A percentile compares a stretch with the other conserved stretches of the same genome.
These are phyloP conservation scores for Drosophila suboccidentalis DNA, from an alignment of 2,888 invertebrate species.

Conservation along the genomic window DNA sequence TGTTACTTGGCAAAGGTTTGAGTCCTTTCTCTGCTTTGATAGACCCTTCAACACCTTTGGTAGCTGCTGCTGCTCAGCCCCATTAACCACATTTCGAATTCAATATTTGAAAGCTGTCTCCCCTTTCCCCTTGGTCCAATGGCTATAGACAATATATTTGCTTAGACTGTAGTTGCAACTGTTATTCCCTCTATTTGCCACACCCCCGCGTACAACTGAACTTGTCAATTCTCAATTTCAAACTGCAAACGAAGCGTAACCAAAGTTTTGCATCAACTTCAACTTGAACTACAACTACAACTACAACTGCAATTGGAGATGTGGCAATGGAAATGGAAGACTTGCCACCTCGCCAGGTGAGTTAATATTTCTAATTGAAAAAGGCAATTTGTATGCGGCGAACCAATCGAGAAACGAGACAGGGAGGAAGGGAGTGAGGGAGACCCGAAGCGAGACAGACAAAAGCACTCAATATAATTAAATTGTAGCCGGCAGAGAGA, in stretches of 20 bases:
- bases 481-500: slow-evolving; percentile 55
- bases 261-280: slow-evolving; percentile 67
- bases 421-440: not conserved
- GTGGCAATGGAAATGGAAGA: slow-evolving; percentile 34
- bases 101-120: slow-evolving; percentile 28
- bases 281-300: slow-evolving; percentile 31
- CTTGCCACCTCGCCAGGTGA: slow-evolving; percentile 46
- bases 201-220: slow-evolving; percentile 20
- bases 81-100: slow-evolving; percentile 36
- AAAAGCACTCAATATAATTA: slow-evolving; percentile 80
- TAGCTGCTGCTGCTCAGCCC: slow-evolving; percentile 23
- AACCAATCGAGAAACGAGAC: slow-evolving; percentile 40
- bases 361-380: slow-evolving; percentile 78
- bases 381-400: slow-evolving; percentile 76
- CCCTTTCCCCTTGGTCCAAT: not conserved
- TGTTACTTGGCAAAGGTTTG: not conserved
- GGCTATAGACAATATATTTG: slow-evolving; percentile 7
- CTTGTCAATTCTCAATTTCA: slow-evolving; percentile 44
- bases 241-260: slow-evolving; percentile 56
- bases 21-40: not conserved
- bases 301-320: slow-evolving; percentile 37
- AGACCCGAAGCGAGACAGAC: slow-evolving; percentile 51
- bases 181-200: slow-evolving; percentile 2
- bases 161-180: slow-evolving; percentile 10
- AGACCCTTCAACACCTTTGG: slow-evolving; percentile 26